Evolutionary conservation across 2,113 vertebrate genomes (phyloP), one percentile per base, ranked within the genome.

Genomic region (Petromus typicus): DNA sequence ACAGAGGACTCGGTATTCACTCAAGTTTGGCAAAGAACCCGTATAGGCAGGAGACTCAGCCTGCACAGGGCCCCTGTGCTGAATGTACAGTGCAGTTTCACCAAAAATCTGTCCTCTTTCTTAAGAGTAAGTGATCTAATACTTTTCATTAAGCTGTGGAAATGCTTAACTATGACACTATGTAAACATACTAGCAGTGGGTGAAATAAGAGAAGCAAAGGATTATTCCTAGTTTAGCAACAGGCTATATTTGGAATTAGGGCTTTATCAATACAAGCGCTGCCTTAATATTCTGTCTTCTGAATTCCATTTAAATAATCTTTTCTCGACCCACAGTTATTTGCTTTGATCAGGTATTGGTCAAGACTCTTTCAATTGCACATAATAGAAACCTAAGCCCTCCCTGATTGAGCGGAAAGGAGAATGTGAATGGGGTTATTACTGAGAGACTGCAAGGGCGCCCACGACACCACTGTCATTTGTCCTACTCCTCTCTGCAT

Each of bases 41-140:
- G 16, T 18, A 10, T 27, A 14, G 17, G 51, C 0, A 13, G 27
- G 76, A 92, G 63, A 67, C 90, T 93, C 96, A 96, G 91, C 80
- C 89, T 17, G 76, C 23, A 63, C 91, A 95, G 96, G 9, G 14
- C 43, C 43, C 61, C 37, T 69, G 78, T 96, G 93, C 96, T 97
- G 93, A 97, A 97, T 86, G 91, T 81, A 91, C 90, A 93, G 92
- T 86, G 80, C 87, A 89, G 30, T 30, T 84, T 94, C 94, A 86
- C 97, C n/a, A 57, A 91, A 97, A 97, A 73, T 95, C 93, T 48
- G 64, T 63, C 96, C 93, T 89, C 85, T 98, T 98, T 98, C 96
- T 97, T 98, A 97, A 98, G 86, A 81, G 94, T 94, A 85, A 96
- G 96, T 96, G 97, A 98, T 98, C 97, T 98, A 97, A 97, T 97